Percentiles rank a stretch among this genome's conserved stretches.
phyloP scores from a whole-genome alignment of 2,797 vertebrate genomes.

The Craterocephalus amniculus region DNA sequence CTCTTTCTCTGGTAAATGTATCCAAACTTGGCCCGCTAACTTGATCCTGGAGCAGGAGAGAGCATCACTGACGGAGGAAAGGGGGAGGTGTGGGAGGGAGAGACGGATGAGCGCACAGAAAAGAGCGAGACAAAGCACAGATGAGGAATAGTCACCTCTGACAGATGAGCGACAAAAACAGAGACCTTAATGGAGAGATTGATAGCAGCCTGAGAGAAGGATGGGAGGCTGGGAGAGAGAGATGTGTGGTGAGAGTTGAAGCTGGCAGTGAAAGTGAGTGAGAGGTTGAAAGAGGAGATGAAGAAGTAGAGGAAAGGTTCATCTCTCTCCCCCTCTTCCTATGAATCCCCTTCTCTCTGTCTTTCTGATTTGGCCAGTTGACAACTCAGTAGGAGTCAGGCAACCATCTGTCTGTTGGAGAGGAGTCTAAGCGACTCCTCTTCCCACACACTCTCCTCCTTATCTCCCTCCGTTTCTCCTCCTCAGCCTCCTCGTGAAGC shows the following conservation, averaged over 20 bases:
- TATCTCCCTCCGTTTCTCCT: conserved; percentile 34
- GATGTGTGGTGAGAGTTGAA: conserved; percentile 38
- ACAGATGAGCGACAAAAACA: conserved; percentile 59
- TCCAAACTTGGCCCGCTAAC: conserved; percentile 53
- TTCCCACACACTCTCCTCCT: conserved; percentile 32
- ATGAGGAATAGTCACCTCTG: conserved; percentile 60
- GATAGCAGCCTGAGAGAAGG: conserved; percentile 36
- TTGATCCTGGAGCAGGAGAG: conserved; percentile 29
- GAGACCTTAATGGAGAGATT: conserved; percentile 46
- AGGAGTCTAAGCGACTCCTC: conserved; percentile 40
- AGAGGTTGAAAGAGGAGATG: conserved; percentile 67
- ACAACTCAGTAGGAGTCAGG: conserved; percentile 76
- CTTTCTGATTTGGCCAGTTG: conserved; percentile 65
- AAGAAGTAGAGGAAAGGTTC: conserved; percentile 72
- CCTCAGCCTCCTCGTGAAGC: conserved; percentile 37
- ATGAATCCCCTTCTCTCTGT: conserved; percentile 38
- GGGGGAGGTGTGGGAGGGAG: conserved; percentile 10
- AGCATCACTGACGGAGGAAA: conserved; percentile 12
- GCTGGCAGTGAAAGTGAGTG: conserved; percentile 69
- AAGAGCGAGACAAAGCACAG: conserved; percentile 41
- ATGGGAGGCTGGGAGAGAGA: conserved; percentile 22
- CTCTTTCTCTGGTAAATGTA: conserved; percentile 32
- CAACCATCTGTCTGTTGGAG: conserved; percentile 74
- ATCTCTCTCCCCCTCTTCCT: conserved; percentile 48
- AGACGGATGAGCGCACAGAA: conserved; percentile 37